Evolutionary conservation across 1,140 invertebrate genomes (phyloP).

Genomic region (Orchesella cincta): DNA sequence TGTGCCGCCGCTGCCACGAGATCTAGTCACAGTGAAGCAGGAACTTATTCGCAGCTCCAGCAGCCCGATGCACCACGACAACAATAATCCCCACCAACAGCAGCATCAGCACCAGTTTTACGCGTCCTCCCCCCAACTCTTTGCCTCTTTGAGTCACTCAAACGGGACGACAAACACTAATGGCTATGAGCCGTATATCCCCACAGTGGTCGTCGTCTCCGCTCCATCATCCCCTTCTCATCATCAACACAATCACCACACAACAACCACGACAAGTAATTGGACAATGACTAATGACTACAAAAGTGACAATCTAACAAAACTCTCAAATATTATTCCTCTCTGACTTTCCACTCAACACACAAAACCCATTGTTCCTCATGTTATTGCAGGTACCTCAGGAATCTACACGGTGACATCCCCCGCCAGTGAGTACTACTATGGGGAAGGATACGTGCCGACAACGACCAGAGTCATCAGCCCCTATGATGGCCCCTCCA

Average conservation of each 20-base stretch:
- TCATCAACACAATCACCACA: slow-evolving; percentile 22
- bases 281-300: too few species aligned
- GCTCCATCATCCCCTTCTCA: slow-evolving; percentile 24
- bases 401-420: slow-evolving; percentile 20
- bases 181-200: slow-evolving; percentile 14
- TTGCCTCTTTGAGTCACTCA: background rate
- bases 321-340: too few species aligned
- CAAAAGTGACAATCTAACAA: too few species aligned
- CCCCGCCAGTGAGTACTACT: slow-evolving; percentile 17
- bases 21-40: slow-evolving; percentile 22
- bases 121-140: background rate
- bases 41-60: background rate
- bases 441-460: background rate
- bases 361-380: slow-evolving; percentile 57
- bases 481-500: slow-evolving; percentile 10
- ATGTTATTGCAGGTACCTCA: background rate
- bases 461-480: slow-evolving; percentile 19
- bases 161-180: background rate
- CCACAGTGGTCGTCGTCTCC: slow-evolving; percentile 22
- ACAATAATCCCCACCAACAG: background rate
- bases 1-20: slow-evolving; percentile 1
- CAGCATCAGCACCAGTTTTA: slow-evolving; percentile 14
- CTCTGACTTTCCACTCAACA: slow-evolving; percentile 21
- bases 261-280: slow-evolving; percentile 19
- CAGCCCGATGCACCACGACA: slow-evolving; percentile 1